Evolutionary conservation across 2,797 vertebrate species (phyloP), one percentile per base, ranked within the genome.

Genomic region (Eulemur albifrons): DNA sequence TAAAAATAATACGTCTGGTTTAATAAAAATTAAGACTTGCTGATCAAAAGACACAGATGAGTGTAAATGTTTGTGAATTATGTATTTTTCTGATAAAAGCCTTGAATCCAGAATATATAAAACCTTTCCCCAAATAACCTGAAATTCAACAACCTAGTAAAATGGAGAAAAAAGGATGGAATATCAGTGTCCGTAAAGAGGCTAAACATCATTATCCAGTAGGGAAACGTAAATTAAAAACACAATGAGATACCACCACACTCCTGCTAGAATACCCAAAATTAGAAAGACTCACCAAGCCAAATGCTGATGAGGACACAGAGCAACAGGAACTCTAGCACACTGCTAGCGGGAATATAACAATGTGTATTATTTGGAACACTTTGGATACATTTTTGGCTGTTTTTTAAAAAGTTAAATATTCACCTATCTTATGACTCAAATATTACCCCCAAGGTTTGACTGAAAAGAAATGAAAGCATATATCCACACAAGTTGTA

Each of bases 291-390:
- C 3, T 35, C 40, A 7, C 27, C 48, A 0, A 23, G 8, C 35
- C 13, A 17, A 30, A 4, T 12, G 1, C 2, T 18, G 70, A 30
- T 2, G 3, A 45, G 13, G 9, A 4, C 2, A 2, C 5, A 67
- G 3, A 48, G 0, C 8, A 17, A 0, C 10, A 13, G 35, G 5
- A 30, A 61, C 6, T 21, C n/a, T 6, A 8, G 27, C 1, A 1
- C 18, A 18, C 32, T 23, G 48, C 27, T 13, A 6, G 2, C 2
- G 32, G 21, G 18, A 30, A 45, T 30, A 4, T 30, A 30, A 92
- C 54, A 82, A 45, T 5, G 11, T 11, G 4, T 25, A 15, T 72
- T 59, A 43, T 57, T 30, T 54, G 54, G 20, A 63, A 52, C 18
- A 23, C 17, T 40, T 79, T 67, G 82, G 32, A 75, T 82, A 70